Evolutionary conservation across 1,140 invertebrate genomes (phyloP).

Genomic region (Coptotermes formosanus): DNA sequence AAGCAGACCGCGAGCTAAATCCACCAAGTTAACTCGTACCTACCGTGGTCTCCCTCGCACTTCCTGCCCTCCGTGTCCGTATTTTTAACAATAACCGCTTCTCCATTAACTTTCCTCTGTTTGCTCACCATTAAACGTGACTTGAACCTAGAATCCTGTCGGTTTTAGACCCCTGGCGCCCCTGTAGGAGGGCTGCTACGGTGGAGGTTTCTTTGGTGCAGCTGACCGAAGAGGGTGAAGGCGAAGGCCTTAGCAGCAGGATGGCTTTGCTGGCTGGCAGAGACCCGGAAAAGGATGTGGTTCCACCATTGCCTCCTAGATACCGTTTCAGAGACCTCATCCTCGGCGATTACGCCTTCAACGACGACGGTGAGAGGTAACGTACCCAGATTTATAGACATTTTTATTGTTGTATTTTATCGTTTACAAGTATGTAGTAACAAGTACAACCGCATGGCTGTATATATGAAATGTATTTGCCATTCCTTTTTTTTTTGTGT

Average conservation of each 20-base stretch:
- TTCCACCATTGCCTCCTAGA: slow-evolving; percentile 51
- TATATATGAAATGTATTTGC: not conserved
- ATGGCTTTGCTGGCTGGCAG: not conserved
- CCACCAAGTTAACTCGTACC: not conserved
- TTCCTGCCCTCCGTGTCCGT: not conserved
- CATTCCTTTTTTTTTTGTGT: not conserved
- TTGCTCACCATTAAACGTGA: not conserved
- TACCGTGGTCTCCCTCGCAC: too few relatives aligned
- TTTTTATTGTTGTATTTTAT: not conserved
- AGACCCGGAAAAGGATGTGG: slow-evolving; percentile 27
- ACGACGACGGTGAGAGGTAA: slow-evolving; percentile 75
- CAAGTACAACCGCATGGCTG: not conserved
- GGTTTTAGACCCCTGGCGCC: not conserved
- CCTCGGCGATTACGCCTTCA: slow-evolving; percentile 73
- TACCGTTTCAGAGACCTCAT: slow-evolving; percentile 76
- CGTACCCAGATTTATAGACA: slow-evolving; percentile 31
- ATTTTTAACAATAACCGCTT: not conserved
- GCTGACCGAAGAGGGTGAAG: not conserved
- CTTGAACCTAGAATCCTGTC: not conserved
- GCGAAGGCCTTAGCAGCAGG: not conserved
- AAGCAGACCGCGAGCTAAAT: not conserved
- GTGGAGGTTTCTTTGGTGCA: not conserved
- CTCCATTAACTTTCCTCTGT: not conserved
- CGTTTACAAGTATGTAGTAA: not conserved
- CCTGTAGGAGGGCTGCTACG: not conserved